Evolutionary conservation across 53 echinoderm and acorn worm genomes (phyloP), one percentile per base, ranked within the genome.

Genomic region (Hippasteria phrygiana): DNA sequence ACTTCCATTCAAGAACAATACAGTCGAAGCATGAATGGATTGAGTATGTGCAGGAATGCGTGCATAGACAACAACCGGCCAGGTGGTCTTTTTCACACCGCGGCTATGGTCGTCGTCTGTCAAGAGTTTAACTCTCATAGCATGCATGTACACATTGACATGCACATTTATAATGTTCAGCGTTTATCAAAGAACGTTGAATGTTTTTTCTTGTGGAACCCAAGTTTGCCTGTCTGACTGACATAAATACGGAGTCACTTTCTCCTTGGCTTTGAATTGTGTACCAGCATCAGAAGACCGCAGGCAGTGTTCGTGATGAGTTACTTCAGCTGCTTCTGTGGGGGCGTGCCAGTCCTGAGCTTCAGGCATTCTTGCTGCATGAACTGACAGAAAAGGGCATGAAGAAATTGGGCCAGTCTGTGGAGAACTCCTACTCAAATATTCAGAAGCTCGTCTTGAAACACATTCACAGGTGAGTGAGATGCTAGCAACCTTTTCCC

Each of bases 371-470:
- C 87, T 94, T 99, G 18, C 86, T 99, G 27, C 91, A 96, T 78
- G 99, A 99, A 26, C 92, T 99, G 53, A 96, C 96, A 13, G 99
- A 96, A 80, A 99, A 99, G 70, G 96, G 99, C 35, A 87, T 99
- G 62, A 99, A 99, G 89, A 99, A 99, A 59, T 88, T 99, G 41
- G 99, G 96, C 35, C 99, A 96, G 78, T 96, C 96, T 34, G 96
- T 99, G 20, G 99, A 99, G 76, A 95, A 92, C 77, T 96, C 98
- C 0, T 98, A 98, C 89, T 83, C 94, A 37, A 98, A 95, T 72
- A 98, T 98, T 28, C 98, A 98, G 77, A 98, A 95, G 39, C 91
- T 98, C 3, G 92, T 98, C 43, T 69, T 95, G 42, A 98, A 98
- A 65, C 95, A 98, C 77, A 89, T 98, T 16, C 94, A 98, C 70